Evolutionary conservation across 2,797 vertebrate genomes (phyloP).

Genomic region (Darevskia mixta): DNA sequence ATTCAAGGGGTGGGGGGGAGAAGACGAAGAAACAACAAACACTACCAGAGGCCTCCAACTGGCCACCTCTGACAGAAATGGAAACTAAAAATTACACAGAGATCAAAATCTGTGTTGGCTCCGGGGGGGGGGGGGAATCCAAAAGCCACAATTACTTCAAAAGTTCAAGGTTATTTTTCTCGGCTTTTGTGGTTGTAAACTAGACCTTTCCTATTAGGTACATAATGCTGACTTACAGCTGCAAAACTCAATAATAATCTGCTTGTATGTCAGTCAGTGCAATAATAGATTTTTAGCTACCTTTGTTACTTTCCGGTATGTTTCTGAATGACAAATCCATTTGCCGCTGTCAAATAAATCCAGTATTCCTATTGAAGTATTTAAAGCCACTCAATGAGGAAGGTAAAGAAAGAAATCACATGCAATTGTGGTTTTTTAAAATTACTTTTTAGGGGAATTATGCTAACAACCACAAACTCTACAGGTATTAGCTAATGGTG

Average conservation of each 20-base stretch:
- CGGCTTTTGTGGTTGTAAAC: constrained; percentile 7
- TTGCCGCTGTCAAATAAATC: constrained; percentile 34
- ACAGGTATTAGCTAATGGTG: background rate
- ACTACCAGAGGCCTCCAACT: background rate
- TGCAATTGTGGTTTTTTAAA: constrained; percentile 8
- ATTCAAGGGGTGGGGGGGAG: no score
- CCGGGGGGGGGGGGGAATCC: no score
- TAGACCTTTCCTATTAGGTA: background rate
- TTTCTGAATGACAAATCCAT: constrained; percentile 15
- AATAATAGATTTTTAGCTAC: constrained; percentile 6
- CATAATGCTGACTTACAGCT: background rate
- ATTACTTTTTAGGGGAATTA: background rate
- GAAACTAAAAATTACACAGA: background rate
- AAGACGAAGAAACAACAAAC: background rate
- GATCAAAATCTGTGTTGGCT: background rate
- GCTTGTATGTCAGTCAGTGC: background rate
- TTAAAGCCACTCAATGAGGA: constrained; percentile 12
- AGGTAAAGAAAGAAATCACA: background rate
- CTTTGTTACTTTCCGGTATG: constrained; percentile 8
- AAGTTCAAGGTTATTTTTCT: background rate
- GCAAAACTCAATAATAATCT: background rate
- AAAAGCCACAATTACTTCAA: background rate
- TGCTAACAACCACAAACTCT: background rate
- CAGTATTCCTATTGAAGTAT: background rate
- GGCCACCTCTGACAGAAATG: background rate